Evolutionary conservation across 1,140 invertebrate genomes (phyloP).

Genomic region (Metopolophium dirhodum): DNA sequence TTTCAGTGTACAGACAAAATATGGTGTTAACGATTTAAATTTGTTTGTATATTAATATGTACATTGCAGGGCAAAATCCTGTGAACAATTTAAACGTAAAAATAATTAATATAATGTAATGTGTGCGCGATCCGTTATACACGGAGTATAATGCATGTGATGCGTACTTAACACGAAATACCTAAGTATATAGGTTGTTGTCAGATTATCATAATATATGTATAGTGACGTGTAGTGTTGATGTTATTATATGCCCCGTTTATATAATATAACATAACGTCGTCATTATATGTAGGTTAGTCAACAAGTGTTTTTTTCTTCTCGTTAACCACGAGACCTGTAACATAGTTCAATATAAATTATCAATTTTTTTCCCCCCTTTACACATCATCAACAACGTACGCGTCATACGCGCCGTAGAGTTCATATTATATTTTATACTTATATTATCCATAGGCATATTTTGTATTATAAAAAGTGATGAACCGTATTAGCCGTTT

Average conservation of each 20-base stretch:
- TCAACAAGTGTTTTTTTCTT: constrained; percentile 14
- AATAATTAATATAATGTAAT: too few relatives aligned
- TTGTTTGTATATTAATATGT: too few relatives aligned
- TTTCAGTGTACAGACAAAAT: background rate
- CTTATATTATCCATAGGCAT: background rate
- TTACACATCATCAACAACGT: background rate
- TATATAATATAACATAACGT: too few relatives aligned
- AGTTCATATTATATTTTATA: background rate
- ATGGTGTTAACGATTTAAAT: too few relatives aligned
- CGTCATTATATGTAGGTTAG: background rate
- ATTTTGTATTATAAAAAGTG: background rate
- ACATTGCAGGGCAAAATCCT: too few relatives aligned
- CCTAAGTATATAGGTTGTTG: background rate
- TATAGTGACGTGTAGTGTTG: background rate
- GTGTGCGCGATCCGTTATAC: too few relatives aligned
- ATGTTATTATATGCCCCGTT: background rate
- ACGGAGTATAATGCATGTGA: too few relatives aligned
- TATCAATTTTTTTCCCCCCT: background rate
- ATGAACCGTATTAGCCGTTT: background rate
- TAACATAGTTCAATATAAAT: background rate
- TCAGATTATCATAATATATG: background rate
- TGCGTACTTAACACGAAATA: background rate
- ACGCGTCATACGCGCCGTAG: background rate
- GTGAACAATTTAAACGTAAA: too few relatives aligned
- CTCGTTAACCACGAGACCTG: constrained; percentile 1